phyloP scores from a whole-genome alignment of 2,113 vertebrate species.

The Excalfactoria chinensis region DNA sequence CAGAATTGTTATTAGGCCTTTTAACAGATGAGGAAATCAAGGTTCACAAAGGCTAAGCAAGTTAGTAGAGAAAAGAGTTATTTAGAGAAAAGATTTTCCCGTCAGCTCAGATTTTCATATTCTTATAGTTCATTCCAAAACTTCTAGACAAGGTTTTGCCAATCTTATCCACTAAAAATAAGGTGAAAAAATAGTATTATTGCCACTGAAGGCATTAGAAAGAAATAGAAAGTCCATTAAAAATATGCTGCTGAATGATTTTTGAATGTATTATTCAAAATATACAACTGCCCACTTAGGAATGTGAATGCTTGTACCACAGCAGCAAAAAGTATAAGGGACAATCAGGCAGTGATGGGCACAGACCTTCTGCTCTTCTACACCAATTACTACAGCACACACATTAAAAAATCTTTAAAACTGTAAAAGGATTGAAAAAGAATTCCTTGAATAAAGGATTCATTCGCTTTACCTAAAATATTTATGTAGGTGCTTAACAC shows the following conservation, averaged over 20 bases:
- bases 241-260: background rate
- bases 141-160: background rate
- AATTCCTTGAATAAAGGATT: background rate
- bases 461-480: background rate
- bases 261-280: background rate
- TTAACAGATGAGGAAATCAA: background rate
- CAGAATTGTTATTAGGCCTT: background rate
- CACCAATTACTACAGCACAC: background rate
- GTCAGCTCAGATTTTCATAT: background rate
- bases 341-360: background rate
- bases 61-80: background rate
- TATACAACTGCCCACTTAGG: background rate
- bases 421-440: background rate
- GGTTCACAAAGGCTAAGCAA: rapidly evolving
- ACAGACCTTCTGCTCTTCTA: background rate
- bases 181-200: background rate
- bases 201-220: background rate
- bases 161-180: background rate
- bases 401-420: background rate
- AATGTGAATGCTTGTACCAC: background rate
- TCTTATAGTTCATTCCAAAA: background rate
- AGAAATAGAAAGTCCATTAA: background rate
- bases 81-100: background rate
- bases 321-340: background rate
- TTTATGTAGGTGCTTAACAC: constrained; percentile 5